These are phyloP conservation scores for Crocodylus rhombifer DNA, from an alignment of 2,797 vertebrate genomes.

Conservation along the genomic window DNA sequence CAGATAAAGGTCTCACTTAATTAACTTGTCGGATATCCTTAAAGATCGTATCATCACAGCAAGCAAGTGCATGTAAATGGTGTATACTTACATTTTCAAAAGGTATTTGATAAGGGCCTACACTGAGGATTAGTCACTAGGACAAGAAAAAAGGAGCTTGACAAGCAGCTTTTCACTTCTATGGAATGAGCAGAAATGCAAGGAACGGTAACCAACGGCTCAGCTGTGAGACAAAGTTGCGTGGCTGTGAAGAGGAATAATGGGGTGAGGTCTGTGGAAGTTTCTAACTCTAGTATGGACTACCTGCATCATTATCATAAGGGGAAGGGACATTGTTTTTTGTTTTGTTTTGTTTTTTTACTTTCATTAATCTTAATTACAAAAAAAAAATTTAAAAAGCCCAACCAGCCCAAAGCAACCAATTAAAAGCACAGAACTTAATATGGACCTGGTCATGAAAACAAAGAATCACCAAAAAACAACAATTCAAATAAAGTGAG, in stretches of 20 bases:
- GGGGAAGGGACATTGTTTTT: too few relatives aligned
- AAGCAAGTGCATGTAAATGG: not conserved
- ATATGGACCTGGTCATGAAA: too few relatives aligned
- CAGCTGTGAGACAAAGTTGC: not conserved
- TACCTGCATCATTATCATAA: not conserved
- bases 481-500: too few relatives aligned
- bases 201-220: not conserved
- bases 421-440: too few relatives aligned
- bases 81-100: not conserved
- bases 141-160: not conserved
- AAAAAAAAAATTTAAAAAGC: too few relatives aligned
- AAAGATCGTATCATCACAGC: fast-evolving
- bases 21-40: not conserved
- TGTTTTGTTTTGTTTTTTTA: too few relatives aligned
- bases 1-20: not conserved
- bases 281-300: not conserved
- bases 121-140: not conserved
- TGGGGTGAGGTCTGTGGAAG: not conserved
- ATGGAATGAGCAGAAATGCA: not conserved
- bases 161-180: not conserved
- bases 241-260: fast-evolving
- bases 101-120: not conserved
- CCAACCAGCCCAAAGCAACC: too few relatives aligned
- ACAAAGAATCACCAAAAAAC: too few relatives aligned
- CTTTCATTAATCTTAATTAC: too few relatives aligned